Base-by-base conservation (phyloP, 2,797 vertebrate genomes). In the Sebastes trivittatus region DNA sequence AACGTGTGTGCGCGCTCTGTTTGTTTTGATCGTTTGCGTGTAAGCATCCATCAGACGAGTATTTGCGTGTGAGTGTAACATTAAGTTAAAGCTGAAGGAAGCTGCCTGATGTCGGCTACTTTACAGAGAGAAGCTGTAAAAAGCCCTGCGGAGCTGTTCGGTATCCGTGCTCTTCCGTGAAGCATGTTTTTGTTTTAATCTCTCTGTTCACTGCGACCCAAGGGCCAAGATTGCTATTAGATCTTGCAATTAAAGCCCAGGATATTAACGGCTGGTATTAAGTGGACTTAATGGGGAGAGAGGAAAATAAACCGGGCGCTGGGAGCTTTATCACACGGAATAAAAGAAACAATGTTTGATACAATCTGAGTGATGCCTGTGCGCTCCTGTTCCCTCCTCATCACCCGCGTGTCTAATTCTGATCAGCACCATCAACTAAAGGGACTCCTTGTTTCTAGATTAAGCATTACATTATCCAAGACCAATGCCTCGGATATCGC, bases 161-260 rank as follows among this genome's bases (percentile, higher is more conserved):
- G 22, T 74, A 58, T 61, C 62, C 3, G 16, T 10, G 65, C 60
- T 70, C 75, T 42, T 69, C 59, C 14, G 23, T 13, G 13, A 72
- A 72, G 72, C 22, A 20, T 75, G 73, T 79, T 80, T 82, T 77
- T 76, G 46, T 80, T 87, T 86, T 54, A 82, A 88, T 85, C 74
- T 80, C 49, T 78, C 63, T 49, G 30, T 68, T 85, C 54, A 3
- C 75, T 70, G 66, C 67, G 78, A 86, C 82, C 80, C 72, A 59
- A 70, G 69, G 78, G 82, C 62, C 38, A 16, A 69, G 63, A 85
- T 83, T 82, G 83, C 66, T 73, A 83, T 84, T 77, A 77, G 75
- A 80, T 80, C 80, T 64, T 29, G 77, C 73, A 84, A 89, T 89
- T 86, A 89, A 83, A 73, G 79, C 67, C 58, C 63, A 58, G 70